Percentiles rank a stretch among this genome's conserved stretches.
Conservation (phyloP, 2,797 vertebrate species). For the Danio aesculapii region DNA sequence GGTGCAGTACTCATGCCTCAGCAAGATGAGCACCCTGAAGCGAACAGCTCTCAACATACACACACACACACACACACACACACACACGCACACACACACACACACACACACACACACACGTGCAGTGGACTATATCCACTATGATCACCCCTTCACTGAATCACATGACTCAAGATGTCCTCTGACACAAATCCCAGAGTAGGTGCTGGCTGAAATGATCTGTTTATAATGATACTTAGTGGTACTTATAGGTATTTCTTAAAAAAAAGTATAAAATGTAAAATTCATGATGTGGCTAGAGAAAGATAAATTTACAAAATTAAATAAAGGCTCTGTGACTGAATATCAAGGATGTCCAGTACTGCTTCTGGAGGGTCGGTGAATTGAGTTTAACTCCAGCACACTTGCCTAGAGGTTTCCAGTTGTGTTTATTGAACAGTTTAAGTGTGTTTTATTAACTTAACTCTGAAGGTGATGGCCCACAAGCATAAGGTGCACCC, state of each 20-base stretch:
- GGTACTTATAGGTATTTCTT: neutral
- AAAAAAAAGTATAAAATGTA: neutral
- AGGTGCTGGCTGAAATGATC: neutral
- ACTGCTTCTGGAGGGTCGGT: no score
- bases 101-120: constrained; percentile 24
- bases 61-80: constrained; percentile 42
- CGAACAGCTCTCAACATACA: constrained; percentile 41
- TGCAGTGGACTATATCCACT: constrained; percentile 1
- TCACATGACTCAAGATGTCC: constrained; percentile 34
- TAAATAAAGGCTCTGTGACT: neutral
- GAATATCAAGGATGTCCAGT: neutral
- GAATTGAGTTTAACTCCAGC: no score
- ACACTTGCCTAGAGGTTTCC: no score
- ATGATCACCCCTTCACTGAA: constrained; percentile 44
- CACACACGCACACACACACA: constrained; percentile 44
- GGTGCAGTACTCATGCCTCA: constrained; percentile 57
- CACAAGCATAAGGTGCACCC: no score
- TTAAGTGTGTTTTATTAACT: no score
- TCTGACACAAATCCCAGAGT: constrained; percentile 1
- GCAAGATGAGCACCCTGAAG: constrained; percentile 57
- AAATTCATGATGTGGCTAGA: neutral
- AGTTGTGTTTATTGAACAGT: no score
- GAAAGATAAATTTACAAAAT: constrained; percentile 4
- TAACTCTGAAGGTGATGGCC: no score
- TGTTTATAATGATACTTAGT: neutral